A percentile compares a stretch with the other conserved stretches of the same genome.
Evolutionary conservation across 2,888 invertebrate species (phyloP).

Genomic region (Cosmia pyralina): DNA sequence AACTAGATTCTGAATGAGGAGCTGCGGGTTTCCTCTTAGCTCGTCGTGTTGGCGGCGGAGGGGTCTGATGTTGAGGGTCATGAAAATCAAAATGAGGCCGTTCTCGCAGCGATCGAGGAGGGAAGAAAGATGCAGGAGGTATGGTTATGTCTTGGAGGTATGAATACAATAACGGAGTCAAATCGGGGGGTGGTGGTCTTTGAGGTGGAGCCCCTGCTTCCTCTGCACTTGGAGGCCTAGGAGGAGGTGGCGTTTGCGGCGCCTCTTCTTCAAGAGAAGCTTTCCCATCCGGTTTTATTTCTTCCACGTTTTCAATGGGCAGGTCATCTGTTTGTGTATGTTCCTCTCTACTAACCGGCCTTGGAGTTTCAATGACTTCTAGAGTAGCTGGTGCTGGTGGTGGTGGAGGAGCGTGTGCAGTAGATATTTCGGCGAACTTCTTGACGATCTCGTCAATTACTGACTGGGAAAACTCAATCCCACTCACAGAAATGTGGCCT

Average conservation of each 20-base stretch:
- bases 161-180: conserved; percentile 86
- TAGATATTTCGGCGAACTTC: conserved; percentile 88
- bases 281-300: conserved; percentile 60
- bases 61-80: conserved; percentile 80
- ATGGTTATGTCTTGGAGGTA: conserved; percentile 89
- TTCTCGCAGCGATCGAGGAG: conserved; percentile 81
- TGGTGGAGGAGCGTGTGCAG: conserved; percentile 66
- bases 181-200: conserved; percentile 87
- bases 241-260: conserved; percentile 63
- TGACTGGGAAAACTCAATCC: conserved; percentile 92
- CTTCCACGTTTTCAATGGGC: conserved; percentile 51
- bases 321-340: conserved; percentile 83
- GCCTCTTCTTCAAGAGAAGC: conserved; percentile 52
- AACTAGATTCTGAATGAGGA: conserved; percentile 86
- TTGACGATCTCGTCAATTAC: conserved; percentile 92
- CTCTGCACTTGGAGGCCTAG: conserved; percentile 70
- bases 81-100: conserved; percentile 79
- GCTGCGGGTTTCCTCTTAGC: conserved; percentile 84
- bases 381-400: conserved; percentile 55
- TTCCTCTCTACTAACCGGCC: conserved; percentile 82
- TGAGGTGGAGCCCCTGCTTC: conserved; percentile 79
- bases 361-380: conserved; percentile 67
- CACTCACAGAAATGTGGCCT: conserved; percentile 92
- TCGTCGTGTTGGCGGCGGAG: conserved; percentile 86
- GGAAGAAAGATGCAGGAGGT: conserved; percentile 87